Base-by-base conservation (phyloP, 2,888 invertebrate genomes). In the Calephelis perditalis region DNA sequence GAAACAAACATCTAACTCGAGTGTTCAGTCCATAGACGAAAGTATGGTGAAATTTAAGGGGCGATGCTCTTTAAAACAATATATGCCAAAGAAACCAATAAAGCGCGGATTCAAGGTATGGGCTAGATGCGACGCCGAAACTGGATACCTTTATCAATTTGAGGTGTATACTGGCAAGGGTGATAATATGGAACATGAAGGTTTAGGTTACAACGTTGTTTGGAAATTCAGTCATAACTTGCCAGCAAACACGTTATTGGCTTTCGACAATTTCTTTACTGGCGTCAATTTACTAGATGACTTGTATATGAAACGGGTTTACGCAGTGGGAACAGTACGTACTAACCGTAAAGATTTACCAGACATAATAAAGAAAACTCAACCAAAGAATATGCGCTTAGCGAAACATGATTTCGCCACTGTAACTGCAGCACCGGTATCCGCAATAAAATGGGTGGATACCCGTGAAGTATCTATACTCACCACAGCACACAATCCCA, bases 251-350 rank as follows among this genome's bases (percentile, higher is more conserved):
- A 71, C 71, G 0, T 58, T 72, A 59, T 43, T 73, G 12, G 72
- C 72, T 5, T 76, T 75, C 62, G 74, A 74, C 46, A 74, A 74
- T 57, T 74, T 75, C 61, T 74, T 73, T 58, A 72, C 72, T 3
- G 63, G 71, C 11, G 67, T 65, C 40, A 63, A 68, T 43, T 58
- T 74, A 43, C 62, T 71, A 63, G 68, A 71, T 37, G 67, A 60
- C 58, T 61, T 73, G 56, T 67, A 67, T 66, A 56, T 69, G 62
- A 67, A 63, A 57, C 60, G 67, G 15, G 69, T 73, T 63, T 71
- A 65, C 68, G 67, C 70, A 52, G 71, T 72, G 43, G 74, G 71
- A 52, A 73, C 72, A 65, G 71, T 73, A n/a, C 65, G 73, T n/a
- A n/a, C n/a, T n/a, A 70, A 72, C 58, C 64, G 68, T 65, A 71